These are phyloP conservation scores for Oryzias javanicus DNA, from an alignment of 2,113 vertebrate species.

Conservation along the genomic window DNA sequence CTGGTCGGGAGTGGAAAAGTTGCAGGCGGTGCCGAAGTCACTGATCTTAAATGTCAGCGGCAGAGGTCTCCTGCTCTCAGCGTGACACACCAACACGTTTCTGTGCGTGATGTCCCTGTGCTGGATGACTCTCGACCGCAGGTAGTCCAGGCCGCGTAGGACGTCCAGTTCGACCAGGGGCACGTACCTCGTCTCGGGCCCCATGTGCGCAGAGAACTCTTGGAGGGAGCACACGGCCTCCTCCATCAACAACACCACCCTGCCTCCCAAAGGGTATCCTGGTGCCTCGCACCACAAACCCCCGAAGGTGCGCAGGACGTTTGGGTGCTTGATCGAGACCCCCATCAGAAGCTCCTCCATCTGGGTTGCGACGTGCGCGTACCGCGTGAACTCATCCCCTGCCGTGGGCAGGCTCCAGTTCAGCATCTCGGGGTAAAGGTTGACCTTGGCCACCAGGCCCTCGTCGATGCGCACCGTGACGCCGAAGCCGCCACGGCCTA, in stretches of 20 bases:
- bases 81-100: constrained; percentile 4
- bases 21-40: not conserved
- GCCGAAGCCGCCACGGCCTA: not conserved
- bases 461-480: not conserved
- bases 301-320: not conserved
- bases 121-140: not conserved
- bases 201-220: not conserved
- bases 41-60: not conserved
- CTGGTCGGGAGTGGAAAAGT: not conserved
- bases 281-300: constrained; percentile 3
- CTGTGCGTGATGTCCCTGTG: constrained; percentile 13
- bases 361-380: constrained; percentile 3
- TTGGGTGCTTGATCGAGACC: not conserved
- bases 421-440: constrained; percentile 2
- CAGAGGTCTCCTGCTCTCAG: not conserved
- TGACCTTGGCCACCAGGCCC: not conserved
- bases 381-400: not conserved
- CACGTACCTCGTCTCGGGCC: not conserved
- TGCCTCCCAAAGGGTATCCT: not conserved
- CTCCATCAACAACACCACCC: constrained; percentile 1
- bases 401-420: constrained; percentile 2
- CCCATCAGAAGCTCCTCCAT: not conserved
- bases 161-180: not conserved
- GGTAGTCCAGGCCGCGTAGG: not conserved
- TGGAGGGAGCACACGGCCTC: not conserved